Conservation (phyloP, 2,797 vertebrate genomes). For the Ataeniobius toweri region DNA sequence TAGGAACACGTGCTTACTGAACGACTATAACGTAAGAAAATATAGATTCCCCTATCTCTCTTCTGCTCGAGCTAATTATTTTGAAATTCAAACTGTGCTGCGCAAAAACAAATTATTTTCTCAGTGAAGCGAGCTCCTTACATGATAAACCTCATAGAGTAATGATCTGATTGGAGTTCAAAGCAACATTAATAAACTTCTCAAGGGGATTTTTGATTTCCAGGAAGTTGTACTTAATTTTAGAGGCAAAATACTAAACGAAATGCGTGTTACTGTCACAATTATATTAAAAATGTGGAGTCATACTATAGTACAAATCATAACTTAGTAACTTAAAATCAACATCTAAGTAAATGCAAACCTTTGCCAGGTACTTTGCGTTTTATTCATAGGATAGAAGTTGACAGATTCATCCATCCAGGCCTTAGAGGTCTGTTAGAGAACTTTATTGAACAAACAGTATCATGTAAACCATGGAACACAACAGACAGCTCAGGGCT, state of each 20-base stretch:
- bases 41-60: conserved; percentile 25
- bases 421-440: no score
- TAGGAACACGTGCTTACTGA: conserved; percentile 49
- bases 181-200: conserved; percentile 9
- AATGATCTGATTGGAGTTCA: conserved; percentile 5
- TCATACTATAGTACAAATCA: neutral
- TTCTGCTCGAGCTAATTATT: conserved; percentile 40
- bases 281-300: neutral
- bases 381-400: neutral
- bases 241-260: conserved; percentile 2
- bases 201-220: conserved; percentile 17
- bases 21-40: conserved; percentile 54
- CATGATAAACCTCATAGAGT: neutral
- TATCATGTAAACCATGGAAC: no score
- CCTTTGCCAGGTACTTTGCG: neutral
- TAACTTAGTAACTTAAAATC: neutral
- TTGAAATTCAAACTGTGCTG: conserved; percentile 41
- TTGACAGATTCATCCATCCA: neutral
- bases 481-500: no score
- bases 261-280: neutral
- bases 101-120: conserved; percentile 38
- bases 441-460: no score
- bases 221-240: conserved; percentile 20
- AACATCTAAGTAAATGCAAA: neutral
- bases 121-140: conserved; percentile 1